Evolutionary conservation across 1,140 invertebrate species (phyloP), one percentile per base, ranked within the genome.

Genomic region (Drosophila kikkawai): DNA sequence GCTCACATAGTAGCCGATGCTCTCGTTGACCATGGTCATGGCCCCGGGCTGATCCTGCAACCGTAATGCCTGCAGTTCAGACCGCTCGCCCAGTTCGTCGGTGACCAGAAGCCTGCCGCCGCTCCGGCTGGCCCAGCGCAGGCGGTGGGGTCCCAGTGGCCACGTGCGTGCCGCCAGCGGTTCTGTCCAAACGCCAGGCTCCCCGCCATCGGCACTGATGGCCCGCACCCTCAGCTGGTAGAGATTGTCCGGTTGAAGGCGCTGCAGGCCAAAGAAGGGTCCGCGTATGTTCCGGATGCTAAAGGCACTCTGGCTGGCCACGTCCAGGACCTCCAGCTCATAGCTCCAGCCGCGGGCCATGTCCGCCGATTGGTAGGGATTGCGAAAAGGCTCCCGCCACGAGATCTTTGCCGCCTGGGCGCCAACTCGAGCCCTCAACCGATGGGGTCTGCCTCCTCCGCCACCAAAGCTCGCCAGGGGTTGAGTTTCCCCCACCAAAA

Each of bases 281-380:
- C 94, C 94, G 1, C 93, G 95, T 12, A 97, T 96, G 48, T 95
- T 77, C 80, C 93, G 71, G 26, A 91, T 92, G 51, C 80, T 91
- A 22, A 82, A 91, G 7, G 80, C 88, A 58, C 81, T 91, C 41
- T 88, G 91, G 32, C 94, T 94, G 5, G 93, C 93, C 3, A 94
- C 94, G 71, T 96, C 95, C 69, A 94, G 95, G 0, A 97, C 94
- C 74, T 95, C 95, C 19, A 99, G 93, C 86, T 97, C 95, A 92
- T 98, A 99, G 1, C 94, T 95, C 97, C 97, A 98, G 69, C 96
- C 95, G 78, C 96, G 96, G 95, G 97, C 98, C 0, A 97, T 96
- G 3, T 96, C 97, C 1, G 96, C 96, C 50, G 95, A 95, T 2
- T 97, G 97, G 93, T 97, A 96, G 36, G 96, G 96, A 11, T 96